Evolutionary conservation across 2,797 vertebrate species (phyloP), one percentile per base, ranked within the genome.

Genomic region (Lepidocolaptes lacrymiger): DNA sequence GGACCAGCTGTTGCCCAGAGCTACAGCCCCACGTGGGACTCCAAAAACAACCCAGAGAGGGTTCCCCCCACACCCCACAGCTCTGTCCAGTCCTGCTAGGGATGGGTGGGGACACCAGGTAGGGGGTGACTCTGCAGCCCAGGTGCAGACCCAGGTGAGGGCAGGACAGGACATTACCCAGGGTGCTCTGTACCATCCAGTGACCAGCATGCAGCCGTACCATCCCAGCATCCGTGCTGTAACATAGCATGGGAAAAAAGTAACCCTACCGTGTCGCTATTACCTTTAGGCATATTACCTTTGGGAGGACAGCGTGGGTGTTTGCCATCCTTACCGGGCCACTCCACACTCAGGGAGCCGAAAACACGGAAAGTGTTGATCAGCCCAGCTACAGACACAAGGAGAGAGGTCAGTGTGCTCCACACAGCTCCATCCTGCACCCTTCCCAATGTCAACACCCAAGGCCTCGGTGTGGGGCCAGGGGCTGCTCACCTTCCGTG

Each of bases 221-320:
- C 89, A 96, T 87, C 97, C 97, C 97, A 97, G 97, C 96, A 96
- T 89, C 96, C 71, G 98, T 97, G 97, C 95, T 96, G 85, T 95
- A 97, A 97, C 27, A 84, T 96, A 97, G 94, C 95, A 97, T 97
- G 95, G 96, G 95, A 96, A 97, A 97, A 98, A 97, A 95, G 64
- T 79, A 97, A 95, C 97, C 99, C 98, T 98, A 99, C 99, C 99
- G 98, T 97, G 98, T 98, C 95, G 96, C 97, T 89, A 98, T 99
- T 99, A 99, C 99, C 99, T 99, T 99, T 99, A 73, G 99, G 99
- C 98, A 99, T 99, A 99, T 99, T 99, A 99, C 99, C 99, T 99
- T 99, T 99, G 97, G 99, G 99, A 98, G 99, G 99, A 98, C 99
- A 99, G 98, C 99, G 99, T 79, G 99, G 99, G 97, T 99, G 99